These are phyloP conservation scores for Zeus faber DNA, from an alignment of 2,113 vertebrate genomes.

Conservation along the genomic window DNA sequence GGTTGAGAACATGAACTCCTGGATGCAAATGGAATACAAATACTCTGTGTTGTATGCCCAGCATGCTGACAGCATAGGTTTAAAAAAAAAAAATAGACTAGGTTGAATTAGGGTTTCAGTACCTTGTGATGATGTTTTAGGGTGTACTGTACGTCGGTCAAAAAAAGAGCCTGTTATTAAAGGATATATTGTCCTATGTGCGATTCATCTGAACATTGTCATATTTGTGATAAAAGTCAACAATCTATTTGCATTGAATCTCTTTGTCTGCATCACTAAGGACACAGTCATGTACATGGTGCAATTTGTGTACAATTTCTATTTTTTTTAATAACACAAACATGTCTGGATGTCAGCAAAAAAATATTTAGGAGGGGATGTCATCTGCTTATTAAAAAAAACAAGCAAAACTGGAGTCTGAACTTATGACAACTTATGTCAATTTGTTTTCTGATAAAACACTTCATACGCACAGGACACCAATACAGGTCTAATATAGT, in stretches of 20 bases:
- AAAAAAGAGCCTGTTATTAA: constrained; percentile 77
- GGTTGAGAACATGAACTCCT: no score
- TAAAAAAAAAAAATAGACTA: no score
- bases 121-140: no score
- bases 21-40: no score
- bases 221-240: constrained; percentile 43
- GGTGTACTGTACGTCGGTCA: constrained; percentile 76
- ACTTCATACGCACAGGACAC: no score
- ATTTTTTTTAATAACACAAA: constrained; percentile 51
- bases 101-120: no score
- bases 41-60: no score
- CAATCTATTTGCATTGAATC: constrained; percentile 52
- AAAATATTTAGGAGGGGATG: constrained; percentile 51
- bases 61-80: no score
- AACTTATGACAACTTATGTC: constrained; percentile 24
- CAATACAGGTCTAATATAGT: no score
- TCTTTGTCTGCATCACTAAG: constrained; percentile 47
- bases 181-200: constrained; percentile 85
- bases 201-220: constrained; percentile 64
- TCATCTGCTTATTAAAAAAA: constrained; percentile 83
- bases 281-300: constrained; percentile 72
- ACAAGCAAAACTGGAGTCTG: constrained; percentile 74
- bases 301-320: constrained; percentile 78
- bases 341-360: constrained; percentile 78
- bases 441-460: constrained; percentile 27